Base-by-base conservation (phyloP, 2,888 invertebrate genomes). In the Rhabditophanes sp. region DNA sequence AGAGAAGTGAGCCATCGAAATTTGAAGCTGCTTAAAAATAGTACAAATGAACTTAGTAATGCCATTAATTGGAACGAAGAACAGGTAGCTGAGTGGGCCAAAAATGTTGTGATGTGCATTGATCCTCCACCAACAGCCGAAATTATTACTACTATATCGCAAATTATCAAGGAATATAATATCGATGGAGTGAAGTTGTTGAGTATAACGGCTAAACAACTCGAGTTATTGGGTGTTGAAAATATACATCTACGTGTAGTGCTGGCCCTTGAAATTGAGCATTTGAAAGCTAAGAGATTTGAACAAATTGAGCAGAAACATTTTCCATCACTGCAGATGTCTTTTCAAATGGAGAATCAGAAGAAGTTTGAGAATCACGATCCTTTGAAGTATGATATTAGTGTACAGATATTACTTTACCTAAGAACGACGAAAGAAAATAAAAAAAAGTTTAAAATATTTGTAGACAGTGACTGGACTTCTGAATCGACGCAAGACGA, bases 61-160 rank as follows among this genome's bases (percentile, higher is more conserved):
- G 50, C 48, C 8, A 37, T 42, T 30, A 41, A 39, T 21, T 56
- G 54, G 55, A 46, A 40, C 22, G 55, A 54, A 25, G 48, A 52
- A 36, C 40, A 49, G 27, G 51, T 52, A 2, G 43, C 48, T 6
- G 42, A 41, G 22, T 56, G 55, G 55, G 39, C 54, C 11, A 39
- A 42, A n/a, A 37, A 37, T 8, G 35, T 46, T 2, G 21, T 26
- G 17, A 33, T 3, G 7, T 8, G 17, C 16, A n/a, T 31, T 8
- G 29, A 24, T 14, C 22, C 29, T 18, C 19, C 23, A 26, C 17
- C 27, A 7, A 25, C 26, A 25, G 22, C 32, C 11, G 26, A 17
- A 5, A 25, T 17, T 16, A 19, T 17, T 37, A 15, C 16, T 17
- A 14, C 16, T 4, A 3, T 9, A 35, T 15, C 3, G 3, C 33